phyloP scores from a whole-genome alignment of 2,888 invertebrate genomes.

The Eupsilia transversa region DNA sequence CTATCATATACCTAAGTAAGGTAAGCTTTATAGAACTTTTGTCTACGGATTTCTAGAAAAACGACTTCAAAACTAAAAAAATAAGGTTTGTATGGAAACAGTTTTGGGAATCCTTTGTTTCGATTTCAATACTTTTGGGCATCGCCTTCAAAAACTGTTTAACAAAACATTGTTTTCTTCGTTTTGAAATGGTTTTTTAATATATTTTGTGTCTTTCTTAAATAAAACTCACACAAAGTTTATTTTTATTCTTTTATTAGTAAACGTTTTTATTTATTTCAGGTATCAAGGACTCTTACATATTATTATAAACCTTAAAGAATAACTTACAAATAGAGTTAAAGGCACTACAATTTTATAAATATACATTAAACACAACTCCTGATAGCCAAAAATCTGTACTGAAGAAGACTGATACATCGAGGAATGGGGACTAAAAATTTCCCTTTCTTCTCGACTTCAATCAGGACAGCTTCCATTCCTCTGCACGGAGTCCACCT shows the following conservation, averaged over 20 bases:
- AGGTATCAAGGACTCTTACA: conserved; percentile 41
- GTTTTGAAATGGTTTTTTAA: not conserved
- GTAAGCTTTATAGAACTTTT: not conserved
- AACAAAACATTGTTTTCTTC: not conserved
- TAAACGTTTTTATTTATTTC: conserved; percentile 1
- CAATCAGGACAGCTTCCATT: not conserved
- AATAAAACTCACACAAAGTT: conserved; percentile 22
- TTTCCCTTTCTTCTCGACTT: not conserved
- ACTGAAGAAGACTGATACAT: not conserved
- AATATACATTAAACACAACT: not conserved
- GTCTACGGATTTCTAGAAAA: not conserved
- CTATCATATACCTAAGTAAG: too few species aligned
- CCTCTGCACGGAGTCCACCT: not conserved
- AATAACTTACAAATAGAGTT: conserved; percentile 3
- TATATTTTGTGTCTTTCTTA: not conserved
- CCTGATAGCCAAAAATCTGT: not conserved
- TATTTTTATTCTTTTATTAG: conserved; percentile 2
- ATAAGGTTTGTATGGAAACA: not conserved
- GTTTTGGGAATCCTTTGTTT: not conserved
- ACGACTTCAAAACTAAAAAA: not conserved
- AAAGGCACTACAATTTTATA: not conserved
- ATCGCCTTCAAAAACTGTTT: not conserved
- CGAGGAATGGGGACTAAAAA: too few species aligned
- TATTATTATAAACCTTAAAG: conserved; percentile 3
- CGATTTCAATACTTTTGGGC: not conserved